Evolutionary conservation across 2,888 invertebrate genomes (phyloP).

Genomic region (Digitonthophagus gazella): DNA sequence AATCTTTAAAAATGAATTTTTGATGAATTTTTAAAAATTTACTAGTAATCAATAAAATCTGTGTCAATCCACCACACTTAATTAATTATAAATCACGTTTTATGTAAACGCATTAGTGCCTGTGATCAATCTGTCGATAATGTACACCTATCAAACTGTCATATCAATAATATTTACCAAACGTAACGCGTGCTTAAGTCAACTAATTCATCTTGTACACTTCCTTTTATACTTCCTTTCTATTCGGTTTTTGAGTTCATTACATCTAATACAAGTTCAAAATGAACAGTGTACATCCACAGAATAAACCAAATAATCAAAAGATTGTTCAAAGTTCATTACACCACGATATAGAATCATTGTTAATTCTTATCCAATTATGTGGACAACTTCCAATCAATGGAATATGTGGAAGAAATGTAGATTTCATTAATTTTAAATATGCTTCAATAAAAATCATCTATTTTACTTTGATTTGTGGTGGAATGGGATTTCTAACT

Average conservation of each 20-base stretch:
- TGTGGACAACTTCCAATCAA: conserved; percentile 5
- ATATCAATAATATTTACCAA: not conserved
- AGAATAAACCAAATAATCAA: not conserved
- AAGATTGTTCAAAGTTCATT: not conserved
- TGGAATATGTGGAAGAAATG: not conserved
- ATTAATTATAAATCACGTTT: not conserved
- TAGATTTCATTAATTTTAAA: not conserved
- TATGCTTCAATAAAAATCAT: not conserved
- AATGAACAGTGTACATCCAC: not conserved
- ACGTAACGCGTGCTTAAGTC: not conserved
- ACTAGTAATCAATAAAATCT: not conserved
- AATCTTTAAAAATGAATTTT: too few relatives aligned
- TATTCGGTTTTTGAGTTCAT: too few relatives aligned
- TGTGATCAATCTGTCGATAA: conserved; percentile 9
- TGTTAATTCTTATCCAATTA: conserved; percentile 6
- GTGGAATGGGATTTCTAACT: conserved; percentile 1
- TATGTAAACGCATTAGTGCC: not conserved
- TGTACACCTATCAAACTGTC: conserved; percentile 8
- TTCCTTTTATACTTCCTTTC: too few relatives aligned
- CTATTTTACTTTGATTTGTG: conserved; percentile 3
- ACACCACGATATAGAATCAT: not conserved
- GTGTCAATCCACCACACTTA: not conserved
- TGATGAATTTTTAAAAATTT: too few relatives aligned
- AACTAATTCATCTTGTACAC: not conserved
- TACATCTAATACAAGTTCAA: too few relatives aligned